Evolutionary conservation across 1,140 invertebrate species (phyloP), one percentile per base, ranked within the genome.

Genomic region (Drosophila obscura): DNA sequence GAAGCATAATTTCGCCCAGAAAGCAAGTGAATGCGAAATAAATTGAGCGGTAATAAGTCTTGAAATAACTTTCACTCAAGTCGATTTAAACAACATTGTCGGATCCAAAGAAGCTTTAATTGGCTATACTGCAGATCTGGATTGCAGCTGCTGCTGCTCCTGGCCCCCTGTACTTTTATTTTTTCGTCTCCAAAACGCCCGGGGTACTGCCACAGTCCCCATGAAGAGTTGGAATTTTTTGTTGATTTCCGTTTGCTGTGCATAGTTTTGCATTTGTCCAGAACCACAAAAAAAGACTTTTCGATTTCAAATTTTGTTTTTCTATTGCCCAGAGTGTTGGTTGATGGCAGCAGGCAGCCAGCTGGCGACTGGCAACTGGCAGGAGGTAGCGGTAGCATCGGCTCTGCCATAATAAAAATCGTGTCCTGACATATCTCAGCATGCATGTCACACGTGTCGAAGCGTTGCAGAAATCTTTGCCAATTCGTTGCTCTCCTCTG

Each of bases 401-500:
- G 22, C 13, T 41, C 45, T 57, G 73, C 11, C 9, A 51, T 65
- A 63, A 77, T 83, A 64, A 75, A 83, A 79, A 63, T 67, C 64
- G 46, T 72, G 71, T 57, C 51, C 61, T 56, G 69, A 66, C 79
- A 66, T 75, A 44, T 45, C 67, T 69, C 64, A 69, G 65, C 60
- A 64, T 53, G 55, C 57, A 43, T 80, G 73, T 55, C 78, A 77
- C 49, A 80, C 67, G 58, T 77, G 80, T 84, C 80, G 71, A 72
- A 64, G 43, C 58, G 22, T 41, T 63, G 59, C 61, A 51, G 28
- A 78, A 83, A 76, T 79, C 80, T 72, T 57, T 62, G 13, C 16
- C n/a, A 9, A 41, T 48, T 13, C 8, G 35, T 44, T 22, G 8
- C 16, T 13, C 2, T 11, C 9, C 19, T 16, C 11, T 35, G 16